A percentile compares a stretch with the other conserved stretches of the same genome.
These are phyloP conservation scores for Xestia xanthographa DNA, from an alignment of 2,888 invertebrate genomes.

Conservation along the genomic window DNA sequence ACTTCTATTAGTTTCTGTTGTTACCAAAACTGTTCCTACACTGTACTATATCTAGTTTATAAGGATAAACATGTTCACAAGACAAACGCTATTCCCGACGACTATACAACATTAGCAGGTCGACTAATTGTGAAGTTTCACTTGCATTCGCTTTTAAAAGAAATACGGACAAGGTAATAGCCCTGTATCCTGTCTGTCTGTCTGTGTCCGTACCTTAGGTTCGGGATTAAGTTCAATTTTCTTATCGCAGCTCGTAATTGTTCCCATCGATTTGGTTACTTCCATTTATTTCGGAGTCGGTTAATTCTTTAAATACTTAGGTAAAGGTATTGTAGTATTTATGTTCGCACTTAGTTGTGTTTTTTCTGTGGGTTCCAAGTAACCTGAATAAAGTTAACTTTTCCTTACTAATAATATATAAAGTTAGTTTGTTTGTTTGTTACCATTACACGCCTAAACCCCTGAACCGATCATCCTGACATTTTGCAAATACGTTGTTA, in stretches of 20 bases:
- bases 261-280: conserved; percentile 60
- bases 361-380: not conserved
- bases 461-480: no score
- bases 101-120: conserved; percentile 48
- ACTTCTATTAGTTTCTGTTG: no score
- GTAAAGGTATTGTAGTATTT: conserved; percentile 5
- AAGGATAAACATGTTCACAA: not conserved
- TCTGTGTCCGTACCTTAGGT: conserved; percentile 65
- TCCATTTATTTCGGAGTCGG: conserved; percentile 64
- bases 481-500: no score
- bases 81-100: conserved; percentile 34
- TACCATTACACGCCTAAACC: no score
- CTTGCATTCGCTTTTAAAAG: conserved; percentile 73
- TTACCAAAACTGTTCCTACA: not conserved
- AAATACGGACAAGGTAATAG: conserved; percentile 84
- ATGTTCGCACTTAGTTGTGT: conserved; percentile 28
- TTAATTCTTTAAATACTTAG: conserved; percentile 66
- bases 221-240: conserved; percentile 67
- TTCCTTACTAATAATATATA: no score
- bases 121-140: conserved; percentile 72
- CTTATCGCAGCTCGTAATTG: conserved; percentile 65
- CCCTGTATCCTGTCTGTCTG: conserved; percentile 82
- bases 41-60: not conserved
- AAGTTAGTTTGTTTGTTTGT: no score
- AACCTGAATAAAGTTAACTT: not conserved